These are phyloP conservation scores for Clusia tigrina DNA, from an alignment of 2,888 invertebrate species.

Conservation along the genomic window DNA sequence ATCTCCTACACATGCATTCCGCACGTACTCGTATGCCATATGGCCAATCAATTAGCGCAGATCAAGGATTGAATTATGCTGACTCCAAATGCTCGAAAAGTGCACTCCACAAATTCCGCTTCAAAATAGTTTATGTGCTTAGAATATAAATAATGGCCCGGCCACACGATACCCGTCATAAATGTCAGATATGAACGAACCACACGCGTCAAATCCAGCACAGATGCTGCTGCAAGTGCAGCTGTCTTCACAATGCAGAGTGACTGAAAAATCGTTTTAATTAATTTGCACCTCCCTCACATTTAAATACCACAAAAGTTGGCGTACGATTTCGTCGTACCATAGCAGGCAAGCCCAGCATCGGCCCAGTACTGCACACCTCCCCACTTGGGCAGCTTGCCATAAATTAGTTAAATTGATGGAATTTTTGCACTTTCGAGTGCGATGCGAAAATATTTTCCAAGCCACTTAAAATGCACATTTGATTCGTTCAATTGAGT, in stretches of 20 bases:
- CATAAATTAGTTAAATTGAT: conserved; percentile 55
- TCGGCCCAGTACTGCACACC: background rate
- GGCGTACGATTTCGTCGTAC: background rate
- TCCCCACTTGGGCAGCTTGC: background rate
- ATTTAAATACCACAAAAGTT: background rate
- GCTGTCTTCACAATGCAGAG: background rate
- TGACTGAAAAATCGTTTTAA: conserved; percentile 6
- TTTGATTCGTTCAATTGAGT: background rate
- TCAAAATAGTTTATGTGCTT: no score
- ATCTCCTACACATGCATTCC: no score
- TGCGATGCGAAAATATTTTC: conserved; percentile 23
- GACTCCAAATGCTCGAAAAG: no score
- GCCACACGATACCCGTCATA: background rate
- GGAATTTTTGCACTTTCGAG: conserved; percentile 55
- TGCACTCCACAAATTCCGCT: no score
- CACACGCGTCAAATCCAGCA: background rate
- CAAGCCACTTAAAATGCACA: background rate
- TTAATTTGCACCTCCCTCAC: background rate
- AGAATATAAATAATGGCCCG: no score
- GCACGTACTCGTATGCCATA: no score
- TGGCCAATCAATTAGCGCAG: no score
- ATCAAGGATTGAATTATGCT: no score
- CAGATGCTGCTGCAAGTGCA: no score
- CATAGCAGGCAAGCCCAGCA: background rate
- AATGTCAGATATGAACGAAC: background rate